Base-by-base conservation (phyloP, 2,888 invertebrate genomes). In the Coelopa pilipes region DNA sequence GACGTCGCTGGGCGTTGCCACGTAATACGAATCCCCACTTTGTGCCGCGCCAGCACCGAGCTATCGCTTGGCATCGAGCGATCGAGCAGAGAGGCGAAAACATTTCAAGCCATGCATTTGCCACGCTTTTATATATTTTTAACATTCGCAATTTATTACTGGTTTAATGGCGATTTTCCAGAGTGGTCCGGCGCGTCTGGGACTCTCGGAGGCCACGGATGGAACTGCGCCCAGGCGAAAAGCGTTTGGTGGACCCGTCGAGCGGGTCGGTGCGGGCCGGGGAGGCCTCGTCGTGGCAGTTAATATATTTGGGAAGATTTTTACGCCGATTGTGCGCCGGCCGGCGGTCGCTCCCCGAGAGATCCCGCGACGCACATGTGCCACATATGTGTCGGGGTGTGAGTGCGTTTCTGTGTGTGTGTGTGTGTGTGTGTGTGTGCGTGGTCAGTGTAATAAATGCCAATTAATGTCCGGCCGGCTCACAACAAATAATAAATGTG, bases 401-500 rank as follows among this genome's bases (percentile, higher is more conserved):
- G n/a, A 7, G 21, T 49, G 15, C 1, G 50, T 50, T n/a, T n/a
- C n/a, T 34, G 34, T 34, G 7, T 34, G 34, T 2, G 7, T 34
- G n/a, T 53, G 21, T 49, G 15, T 10, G 50, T 50, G 21, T 21
- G 24, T 49, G 11, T 19, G 50, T 45, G 50, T 17, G 24, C 66
- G 66, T 21, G 13, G 50, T 50, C 17, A 69, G 17, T 19, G 46
- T 59, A 57, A 69, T 69, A 69, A 69, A 69, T 69, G 69, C 59
- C 69, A 47, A 69, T 69, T 69, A 69, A 69, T 69, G 69, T 69
- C 69, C 57, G 46, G 50, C 59, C 57, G 57, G 19, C 46, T 69
- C 59, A 69, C 59, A 69, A 57, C 69, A 45, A 69, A 69, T 69
- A 69, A 69, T 69, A 69, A 69, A 69, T 69, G 69, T 69, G 69